A percentile compares a stretch with the other conserved stretches of the same genome.
Conservation (phyloP, 2,888 invertebrate genomes). For the Agrochola circellaris region DNA sequence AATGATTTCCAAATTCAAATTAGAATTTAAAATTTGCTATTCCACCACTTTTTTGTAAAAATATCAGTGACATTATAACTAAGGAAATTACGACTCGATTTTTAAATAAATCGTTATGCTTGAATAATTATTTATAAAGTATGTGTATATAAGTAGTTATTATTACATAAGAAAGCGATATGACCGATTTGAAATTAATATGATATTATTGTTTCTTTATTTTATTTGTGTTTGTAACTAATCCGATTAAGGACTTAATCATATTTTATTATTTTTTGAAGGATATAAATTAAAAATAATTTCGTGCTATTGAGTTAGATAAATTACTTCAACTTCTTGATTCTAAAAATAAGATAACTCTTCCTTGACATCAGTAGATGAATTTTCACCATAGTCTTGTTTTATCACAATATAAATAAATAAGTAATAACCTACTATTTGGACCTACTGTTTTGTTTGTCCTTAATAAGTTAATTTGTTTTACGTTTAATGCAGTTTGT, state of each 20-base stretch:
- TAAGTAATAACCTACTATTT: neutral
- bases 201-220: conserved; percentile 1
- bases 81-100: neutral
- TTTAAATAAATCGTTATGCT: neutral
- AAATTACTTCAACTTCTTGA: neutral
- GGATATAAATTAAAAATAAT: neutral
- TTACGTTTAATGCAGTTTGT: neutral
- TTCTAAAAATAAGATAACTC: neutral
- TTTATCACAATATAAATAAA: neutral
- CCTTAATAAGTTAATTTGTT: neutral
- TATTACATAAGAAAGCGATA: neutral
- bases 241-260: neutral
- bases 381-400: neutral
- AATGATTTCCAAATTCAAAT: neutral
- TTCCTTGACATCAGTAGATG: neutral
- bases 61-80: neutral
- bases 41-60: neutral
- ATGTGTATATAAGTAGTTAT: neutral
- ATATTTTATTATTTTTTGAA: neutral
- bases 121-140: neutral
- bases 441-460: neutral
- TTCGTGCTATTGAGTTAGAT: neutral
- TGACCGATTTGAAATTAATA: neutral
- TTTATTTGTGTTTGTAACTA: conserved; percentile 18
- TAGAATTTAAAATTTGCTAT: neutral